Conservation (phyloP, 2,888 invertebrate genomes). For the Piscicola geometra region DNA sequence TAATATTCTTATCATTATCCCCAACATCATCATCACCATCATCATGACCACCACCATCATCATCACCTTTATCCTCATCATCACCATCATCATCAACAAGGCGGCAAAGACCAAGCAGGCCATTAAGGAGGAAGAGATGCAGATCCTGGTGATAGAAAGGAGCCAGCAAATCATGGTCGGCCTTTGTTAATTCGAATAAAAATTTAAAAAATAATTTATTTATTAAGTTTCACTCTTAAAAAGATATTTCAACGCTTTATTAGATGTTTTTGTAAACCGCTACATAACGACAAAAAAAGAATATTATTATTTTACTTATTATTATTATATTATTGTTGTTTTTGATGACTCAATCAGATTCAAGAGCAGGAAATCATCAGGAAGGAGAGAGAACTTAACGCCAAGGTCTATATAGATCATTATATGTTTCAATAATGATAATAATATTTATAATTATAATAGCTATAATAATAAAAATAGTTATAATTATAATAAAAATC, state of each 20-base stretch:
- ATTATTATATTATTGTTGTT: no score
- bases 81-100: slow-evolving; percentile 44
- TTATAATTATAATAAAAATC: no score
- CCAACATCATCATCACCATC: slow-evolving; percentile 20
- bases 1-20: neutral
- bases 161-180: slow-evolving; percentile 71
- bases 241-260: no score
- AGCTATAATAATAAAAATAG: no score
- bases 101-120: slow-evolving; percentile 73
- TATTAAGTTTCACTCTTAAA: no score
- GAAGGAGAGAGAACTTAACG: slow-evolving; percentile 84
- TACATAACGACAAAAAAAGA: no score
- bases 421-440: neutral
- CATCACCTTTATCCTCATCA: slow-evolving; percentile 11
- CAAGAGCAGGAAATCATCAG: slow-evolving; percentile 93
- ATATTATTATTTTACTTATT: no score
- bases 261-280: no score
- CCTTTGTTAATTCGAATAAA: no score
- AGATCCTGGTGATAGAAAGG: slow-evolving; percentile 78
- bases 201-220: no score
- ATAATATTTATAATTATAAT: no score
- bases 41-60: slow-evolving; percentile 16
- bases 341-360: no score
- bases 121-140: slow-evolving; percentile 75
- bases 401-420: slow-evolving; percentile 63